phyloP scores from a whole-genome alignment of 2,113 vertebrate species.

The Gavia stellata region DNA sequence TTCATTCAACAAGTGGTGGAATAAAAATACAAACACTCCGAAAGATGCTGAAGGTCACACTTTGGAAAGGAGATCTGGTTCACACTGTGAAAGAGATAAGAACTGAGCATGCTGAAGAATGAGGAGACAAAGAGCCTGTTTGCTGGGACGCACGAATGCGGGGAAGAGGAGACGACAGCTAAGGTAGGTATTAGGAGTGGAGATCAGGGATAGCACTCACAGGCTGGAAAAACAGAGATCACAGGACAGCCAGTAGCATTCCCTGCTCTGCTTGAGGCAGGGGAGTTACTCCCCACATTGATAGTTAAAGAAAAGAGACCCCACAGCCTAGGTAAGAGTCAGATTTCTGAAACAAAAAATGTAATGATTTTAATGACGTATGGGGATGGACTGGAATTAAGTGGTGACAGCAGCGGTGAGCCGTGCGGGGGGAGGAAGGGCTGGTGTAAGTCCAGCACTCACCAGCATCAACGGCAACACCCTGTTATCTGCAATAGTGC shows the following conservation, averaged over 20 bases:
- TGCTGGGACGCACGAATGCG: accelerated
- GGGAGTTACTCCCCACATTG: not conserved
- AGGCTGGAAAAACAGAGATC: not conserved
- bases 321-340: not conserved
- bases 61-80: not conserved
- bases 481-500: not conserved
- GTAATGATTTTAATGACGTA: not conserved
- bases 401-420: not conserved
- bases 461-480: not conserved
- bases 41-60: not conserved
- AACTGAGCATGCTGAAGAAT: not conserved
- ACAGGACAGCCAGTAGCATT: not conserved
- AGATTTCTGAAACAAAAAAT: not conserved
- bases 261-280: not conserved
- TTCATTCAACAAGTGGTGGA: not conserved
- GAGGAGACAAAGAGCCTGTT: not conserved
- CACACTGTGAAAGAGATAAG: not conserved
- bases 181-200: not conserved
- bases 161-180: not conserved
- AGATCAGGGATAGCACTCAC: not conserved
- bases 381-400: not conserved
- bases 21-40: not conserved
- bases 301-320: not conserved
- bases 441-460: not conserved
- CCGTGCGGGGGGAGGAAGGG: accelerated